Percentiles rank a stretch among this genome's conserved stretches.
Conservation (phyloP, 2,888 invertebrate genomes). For the Agrochola lychnidis region DNA sequence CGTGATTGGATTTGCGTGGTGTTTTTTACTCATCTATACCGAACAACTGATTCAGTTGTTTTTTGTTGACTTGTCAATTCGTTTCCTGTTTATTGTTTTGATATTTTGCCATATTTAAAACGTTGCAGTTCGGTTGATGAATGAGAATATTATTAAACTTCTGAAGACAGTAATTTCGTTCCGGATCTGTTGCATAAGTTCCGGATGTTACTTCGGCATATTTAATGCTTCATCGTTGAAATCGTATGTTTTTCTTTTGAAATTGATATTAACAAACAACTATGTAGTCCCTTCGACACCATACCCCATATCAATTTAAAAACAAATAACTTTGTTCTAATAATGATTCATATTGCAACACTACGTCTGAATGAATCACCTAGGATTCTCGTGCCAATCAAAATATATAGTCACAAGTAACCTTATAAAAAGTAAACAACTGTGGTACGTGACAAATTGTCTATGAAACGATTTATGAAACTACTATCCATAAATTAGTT, state of each 20-base stretch:
- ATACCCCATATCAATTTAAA: not conserved
- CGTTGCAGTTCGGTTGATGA: not conserved
- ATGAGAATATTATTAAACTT: not conserved
- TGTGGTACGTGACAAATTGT: slow-evolving; percentile 58
- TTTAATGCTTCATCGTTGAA: not conserved
- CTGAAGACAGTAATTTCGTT: slow-evolving; percentile 1
- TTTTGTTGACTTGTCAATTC: slow-evolving; percentile 48
- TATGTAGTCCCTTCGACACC: not conserved
- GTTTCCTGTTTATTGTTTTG: slow-evolving; percentile 58
- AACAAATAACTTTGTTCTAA: slow-evolving; percentile 22
- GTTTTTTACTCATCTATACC: slow-evolving; percentile 45
- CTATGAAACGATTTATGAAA: slow-evolving; percentile 21
- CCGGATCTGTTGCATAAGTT: slow-evolving; percentile 3
- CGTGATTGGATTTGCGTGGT: slow-evolving; percentile 53
- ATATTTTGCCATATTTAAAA: slow-evolving; percentile 18
- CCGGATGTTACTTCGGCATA: not conserved
- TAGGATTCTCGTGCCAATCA: slow-evolving; percentile 44
- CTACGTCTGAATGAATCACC: slow-evolving; percentile 48
- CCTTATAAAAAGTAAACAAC: slow-evolving; percentile 50
- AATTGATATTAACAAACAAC: not conserved
- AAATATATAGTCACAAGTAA: slow-evolving; percentile 30
- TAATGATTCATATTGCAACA: slow-evolving; percentile 41
- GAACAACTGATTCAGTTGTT: slow-evolving; percentile 30
- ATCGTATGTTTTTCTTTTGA: not conserved
- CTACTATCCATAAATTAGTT: slow-evolving; percentile 27